Evolutionary conservation across 2,797 vertebrate species (phyloP), one percentile per base, ranked within the genome.

Genomic region (Alcedo quadribrachys): DNA sequence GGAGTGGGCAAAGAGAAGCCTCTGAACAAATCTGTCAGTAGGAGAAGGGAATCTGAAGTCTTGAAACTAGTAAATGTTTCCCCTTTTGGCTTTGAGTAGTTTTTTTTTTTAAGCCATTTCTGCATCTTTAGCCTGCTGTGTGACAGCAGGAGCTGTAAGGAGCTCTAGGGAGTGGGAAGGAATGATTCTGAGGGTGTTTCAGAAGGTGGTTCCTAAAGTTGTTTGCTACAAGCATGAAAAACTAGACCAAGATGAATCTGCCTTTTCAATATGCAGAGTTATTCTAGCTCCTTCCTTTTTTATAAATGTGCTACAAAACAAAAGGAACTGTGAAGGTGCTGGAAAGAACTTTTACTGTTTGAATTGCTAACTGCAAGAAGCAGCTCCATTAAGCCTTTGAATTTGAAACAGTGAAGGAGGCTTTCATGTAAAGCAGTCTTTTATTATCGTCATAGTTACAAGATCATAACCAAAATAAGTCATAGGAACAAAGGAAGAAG

Each of bases 121-220:
- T 92, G 80, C 58, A 25, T 58, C 6, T 71, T 85, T 50, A 75
- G 66, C 57, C 50, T 74, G n/a, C 46, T 81, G 15, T 78, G 80
- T 89, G 73, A 82, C 65, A 85, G 69, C 61, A 77, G 71, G 88
- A 91, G 48, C 60, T 54, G 81, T 57, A 83, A 91, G 66, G 60
- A 91, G 82, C 66, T 81, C 11, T 51, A 61, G 27, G 22, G 50
- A 27, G 60, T 90, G 63, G 70, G 86, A 90, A 89, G 58, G 27
- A 92, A 45, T 13, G 58, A 82, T 90, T 95, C 55, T 85, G 87
- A 69, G 48, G 78, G 81, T 28, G 74, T 89, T 93, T 94, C 78
- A 86, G 74, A 88, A 90, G 78, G 81, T 75, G 81, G 62, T 91
- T 95, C 66, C 83, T 90, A 33, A 81, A 91, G 74, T 75, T 77